Percentiles rank a stretch among this genome's conserved stretches.
Conservation (phyloP, 2,888 invertebrate species). For the Heliconius ethilla region DNA sequence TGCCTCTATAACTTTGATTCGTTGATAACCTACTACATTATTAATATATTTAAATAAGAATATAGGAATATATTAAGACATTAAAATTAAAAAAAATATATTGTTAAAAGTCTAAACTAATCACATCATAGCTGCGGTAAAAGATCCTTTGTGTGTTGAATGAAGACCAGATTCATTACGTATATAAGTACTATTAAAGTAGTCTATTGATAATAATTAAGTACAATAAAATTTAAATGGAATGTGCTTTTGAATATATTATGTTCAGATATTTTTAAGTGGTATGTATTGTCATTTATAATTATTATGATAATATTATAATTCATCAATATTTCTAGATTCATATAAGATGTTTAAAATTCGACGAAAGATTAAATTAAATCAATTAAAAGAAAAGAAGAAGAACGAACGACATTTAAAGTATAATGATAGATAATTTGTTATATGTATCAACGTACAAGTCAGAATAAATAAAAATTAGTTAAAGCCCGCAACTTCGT, state of each 20-base stretch:
- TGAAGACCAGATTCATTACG: slow-evolving; percentile 16
- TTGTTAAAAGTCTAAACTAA: neutral
- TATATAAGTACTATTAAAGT: slow-evolving; percentile 13
- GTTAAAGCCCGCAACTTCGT: too few species aligned
- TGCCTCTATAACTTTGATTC: too few species aligned
- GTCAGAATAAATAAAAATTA: too few species aligned
- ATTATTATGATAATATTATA: neutral
- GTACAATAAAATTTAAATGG: neutral
- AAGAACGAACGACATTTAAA: too few species aligned
- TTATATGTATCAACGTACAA: too few species aligned
- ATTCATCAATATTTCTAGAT: neutral
- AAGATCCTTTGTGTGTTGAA: slow-evolving; percentile 1
- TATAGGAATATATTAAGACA: too few species aligned
- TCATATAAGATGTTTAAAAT: neutral
- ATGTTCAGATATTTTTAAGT: neutral
- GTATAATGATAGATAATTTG: too few species aligned
- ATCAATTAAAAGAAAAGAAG: too few species aligned
- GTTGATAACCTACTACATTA: too few species aligned
- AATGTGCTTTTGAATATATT: neutral
- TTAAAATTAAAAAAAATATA: too few species aligned
- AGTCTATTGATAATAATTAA: slow-evolving; percentile 12
- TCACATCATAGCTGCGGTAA: neutral
- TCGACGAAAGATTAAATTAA: too few species aligned
- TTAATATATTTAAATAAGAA: too few species aligned
- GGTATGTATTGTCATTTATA: neutral